Evolutionary conservation across 2,888 invertebrate species (phyloP).

Genomic region (Sminthurinus aureus): DNA sequence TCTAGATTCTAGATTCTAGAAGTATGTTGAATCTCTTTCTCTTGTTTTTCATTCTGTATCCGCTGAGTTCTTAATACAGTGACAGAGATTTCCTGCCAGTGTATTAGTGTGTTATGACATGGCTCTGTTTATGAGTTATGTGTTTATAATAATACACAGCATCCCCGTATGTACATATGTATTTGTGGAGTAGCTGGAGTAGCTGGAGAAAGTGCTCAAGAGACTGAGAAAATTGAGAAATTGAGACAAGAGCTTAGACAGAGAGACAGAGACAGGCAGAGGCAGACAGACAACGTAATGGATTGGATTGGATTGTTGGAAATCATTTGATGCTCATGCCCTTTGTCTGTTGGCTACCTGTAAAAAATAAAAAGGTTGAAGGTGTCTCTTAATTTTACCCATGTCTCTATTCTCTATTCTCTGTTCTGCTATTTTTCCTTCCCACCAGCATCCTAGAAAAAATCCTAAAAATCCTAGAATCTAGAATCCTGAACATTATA

Average conservation of each 20-base stretch:
- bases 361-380: neutral
- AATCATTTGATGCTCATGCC: conserved; percentile 6
- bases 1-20: too few species aligned
- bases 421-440: neutral
- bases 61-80: too few species aligned
- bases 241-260: neutral
- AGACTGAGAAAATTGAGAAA: neutral
- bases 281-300: conserved; percentile 15
- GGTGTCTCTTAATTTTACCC: conserved; percentile 9
- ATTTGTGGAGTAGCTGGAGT: neutral
- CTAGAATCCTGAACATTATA: neutral
- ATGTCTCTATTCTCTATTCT: neutral
- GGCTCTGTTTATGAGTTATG: neutral
- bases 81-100: too few species aligned
- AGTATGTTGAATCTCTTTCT: too few species aligned
- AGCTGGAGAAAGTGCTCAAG: neutral
- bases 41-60: too few species aligned
- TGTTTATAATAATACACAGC: neutral
- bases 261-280: too few species aligned
- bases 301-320: conserved; percentile 9
- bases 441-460: neutral
- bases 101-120: neutral
- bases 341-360: neutral
- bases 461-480: neutral
- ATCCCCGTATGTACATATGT: too few species aligned